A percentile compares a stretch with the other conserved stretches of the same genome.
Evolutionary conservation across 2,888 invertebrate species (phyloP).

Genomic region (Spodoptera exigua): DNA sequence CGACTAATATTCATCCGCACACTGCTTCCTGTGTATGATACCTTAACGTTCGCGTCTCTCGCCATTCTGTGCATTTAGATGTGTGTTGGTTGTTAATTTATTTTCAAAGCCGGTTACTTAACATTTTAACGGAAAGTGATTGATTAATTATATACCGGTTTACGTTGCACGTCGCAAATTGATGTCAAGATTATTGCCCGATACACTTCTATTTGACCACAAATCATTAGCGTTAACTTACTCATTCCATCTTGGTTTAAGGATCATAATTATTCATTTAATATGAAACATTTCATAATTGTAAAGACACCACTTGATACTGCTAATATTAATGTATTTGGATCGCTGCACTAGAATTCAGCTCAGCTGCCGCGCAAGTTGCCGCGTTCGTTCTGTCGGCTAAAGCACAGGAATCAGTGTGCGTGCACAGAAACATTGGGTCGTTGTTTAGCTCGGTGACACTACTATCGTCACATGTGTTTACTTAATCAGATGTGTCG

Average conservation of each 20-base stretch:
- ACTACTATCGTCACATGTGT: slow-evolving; percentile 11
- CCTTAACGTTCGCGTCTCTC: slow-evolving; percentile 33
- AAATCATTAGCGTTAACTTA: slow-evolving; percentile 27
- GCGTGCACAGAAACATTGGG: slow-evolving; percentile 23
- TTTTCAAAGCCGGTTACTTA: slow-evolving; percentile 3
- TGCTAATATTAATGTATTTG: slow-evolving; percentile 2
- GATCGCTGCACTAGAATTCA: slow-evolving; percentile 8
- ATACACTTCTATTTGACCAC: slow-evolving; percentile 28
- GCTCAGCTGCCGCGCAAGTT: slow-evolving; percentile 7
- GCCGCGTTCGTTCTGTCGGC: slow-evolving; percentile 24
- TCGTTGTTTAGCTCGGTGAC: slow-evolving; percentile 16
- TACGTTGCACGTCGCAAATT: slow-evolving; percentile 1
- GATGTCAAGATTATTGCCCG: slow-evolving; percentile 2
- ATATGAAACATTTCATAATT: slow-evolving; percentile 4
- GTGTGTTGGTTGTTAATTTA: slow-evolving; percentile 12
- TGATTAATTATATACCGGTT: slow-evolving; percentile 9
- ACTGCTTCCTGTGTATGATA: slow-evolving; percentile 69
- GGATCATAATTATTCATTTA: slow-evolving; percentile 26
- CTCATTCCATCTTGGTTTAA: slow-evolving; percentile 39
- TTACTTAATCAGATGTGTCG: slow-evolving; percentile 26
- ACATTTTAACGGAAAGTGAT: background rate
- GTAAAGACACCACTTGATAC: slow-evolving; percentile 10
- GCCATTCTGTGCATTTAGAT: slow-evolving; percentile 19
- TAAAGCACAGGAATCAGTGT: slow-evolving; percentile 66
- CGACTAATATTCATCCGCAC: slow-evolving; percentile 50